phyloP scores from a whole-genome alignment of 2,888 invertebrate species.

The Chamaedrilus cognettii region DNA sequence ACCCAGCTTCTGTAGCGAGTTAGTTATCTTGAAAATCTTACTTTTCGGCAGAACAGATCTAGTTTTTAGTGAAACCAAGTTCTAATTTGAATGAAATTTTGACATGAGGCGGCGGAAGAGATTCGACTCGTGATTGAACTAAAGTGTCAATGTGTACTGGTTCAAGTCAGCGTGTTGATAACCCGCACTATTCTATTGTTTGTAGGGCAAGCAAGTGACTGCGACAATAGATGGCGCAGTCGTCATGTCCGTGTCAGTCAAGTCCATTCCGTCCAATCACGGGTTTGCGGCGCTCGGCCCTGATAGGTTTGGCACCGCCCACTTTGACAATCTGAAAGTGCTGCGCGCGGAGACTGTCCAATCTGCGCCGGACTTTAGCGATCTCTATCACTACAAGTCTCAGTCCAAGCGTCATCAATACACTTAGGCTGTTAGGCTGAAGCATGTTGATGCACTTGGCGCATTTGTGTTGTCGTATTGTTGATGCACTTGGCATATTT shows the following conservation, averaged over 20 bases:
- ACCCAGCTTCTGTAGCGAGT: not conserved
- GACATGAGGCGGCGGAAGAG: not conserved
- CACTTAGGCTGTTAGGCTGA: too few relatives aligned
- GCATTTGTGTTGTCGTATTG: too few relatives aligned
- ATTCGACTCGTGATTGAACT: not conserved
- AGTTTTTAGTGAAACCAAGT: not conserved
- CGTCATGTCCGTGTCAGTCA: constrained; percentile 1
- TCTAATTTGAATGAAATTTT: not conserved
- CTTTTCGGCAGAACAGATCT: not conserved
- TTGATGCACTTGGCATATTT: too few relatives aligned
- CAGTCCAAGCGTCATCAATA: too few relatives aligned
- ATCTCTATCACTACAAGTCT: too few relatives aligned
- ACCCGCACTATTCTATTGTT: too few relatives aligned
- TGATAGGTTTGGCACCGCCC: constrained; percentile 50
- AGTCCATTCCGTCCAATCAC: constrained; percentile 12
- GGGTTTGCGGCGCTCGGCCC: constrained; percentile 57
- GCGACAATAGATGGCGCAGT: constrained; percentile 10
- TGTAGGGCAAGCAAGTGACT: constrained; percentile 1
- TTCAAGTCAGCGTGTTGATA: too few relatives aligned
- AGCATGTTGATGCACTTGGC: too few relatives aligned
- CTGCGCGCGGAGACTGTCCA: too few relatives aligned
- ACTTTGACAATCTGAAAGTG: constrained; percentile 51
- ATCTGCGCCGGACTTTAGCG: too few relatives aligned
- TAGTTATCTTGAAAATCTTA: too few relatives aligned
- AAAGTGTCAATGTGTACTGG: not conserved